Evolutionary conservation across 2,888 invertebrate species (phyloP).

Genomic region (Cephus nigrinus): DNA sequence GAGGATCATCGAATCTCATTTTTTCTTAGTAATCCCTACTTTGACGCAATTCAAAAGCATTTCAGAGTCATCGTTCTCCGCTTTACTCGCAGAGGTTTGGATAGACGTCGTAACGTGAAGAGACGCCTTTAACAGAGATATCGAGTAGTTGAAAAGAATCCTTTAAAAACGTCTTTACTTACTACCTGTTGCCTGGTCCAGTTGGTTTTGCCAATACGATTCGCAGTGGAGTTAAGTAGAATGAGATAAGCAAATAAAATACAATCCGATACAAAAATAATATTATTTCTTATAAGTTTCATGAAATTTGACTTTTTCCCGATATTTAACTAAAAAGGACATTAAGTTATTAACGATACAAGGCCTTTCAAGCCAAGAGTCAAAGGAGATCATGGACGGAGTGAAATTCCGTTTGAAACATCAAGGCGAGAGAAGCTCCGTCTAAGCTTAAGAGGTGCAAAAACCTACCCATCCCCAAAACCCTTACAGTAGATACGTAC

Average conservation of each 20-base stretch:
- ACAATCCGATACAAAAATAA: neutral
- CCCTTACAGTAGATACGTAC: neutral
- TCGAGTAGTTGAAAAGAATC: conserved; percentile 17
- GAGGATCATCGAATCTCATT: conserved; percentile 28
- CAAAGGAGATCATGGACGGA: neutral
- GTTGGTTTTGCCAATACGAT: neutral
- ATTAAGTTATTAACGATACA: neutral
- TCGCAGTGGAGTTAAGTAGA: neutral
- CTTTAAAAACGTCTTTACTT: conserved; percentile 30
- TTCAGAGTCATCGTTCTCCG: conserved; percentile 30
- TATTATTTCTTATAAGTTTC: neutral
- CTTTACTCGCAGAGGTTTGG: conserved; percentile 13
- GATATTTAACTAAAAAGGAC: neutral
- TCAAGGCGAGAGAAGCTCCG: neutral
- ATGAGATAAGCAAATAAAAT: neutral
- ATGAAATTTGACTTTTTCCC: neutral
- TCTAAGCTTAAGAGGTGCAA: neutral
- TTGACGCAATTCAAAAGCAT: conserved; percentile 4
- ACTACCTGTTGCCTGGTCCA: conserved; percentile 30
- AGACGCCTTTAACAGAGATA: conserved; percentile 16
- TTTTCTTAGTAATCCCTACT: conserved; percentile 20
- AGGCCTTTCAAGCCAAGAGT: neutral
- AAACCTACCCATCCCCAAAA: neutral
- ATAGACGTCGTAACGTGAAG: conserved; percentile 12
- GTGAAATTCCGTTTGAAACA: neutral